These are phyloP conservation scores for Tribolium freemani DNA, from an alignment of 2,888 invertebrate species.

Conservation along the genomic window DNA sequence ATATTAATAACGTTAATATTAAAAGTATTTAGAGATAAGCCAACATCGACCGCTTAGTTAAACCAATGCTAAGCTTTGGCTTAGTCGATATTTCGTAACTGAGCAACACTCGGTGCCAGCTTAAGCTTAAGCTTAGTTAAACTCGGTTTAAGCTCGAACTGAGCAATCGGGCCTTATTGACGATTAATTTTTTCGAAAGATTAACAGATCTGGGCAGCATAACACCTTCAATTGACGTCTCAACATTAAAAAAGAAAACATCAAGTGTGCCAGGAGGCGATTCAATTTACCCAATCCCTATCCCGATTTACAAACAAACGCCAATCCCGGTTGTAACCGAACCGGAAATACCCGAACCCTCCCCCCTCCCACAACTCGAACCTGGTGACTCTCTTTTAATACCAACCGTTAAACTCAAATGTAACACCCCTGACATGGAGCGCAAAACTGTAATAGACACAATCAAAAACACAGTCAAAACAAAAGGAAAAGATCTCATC, in stretches of 20 bases:
- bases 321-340: slow-evolving; percentile 58
- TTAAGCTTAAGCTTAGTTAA: no score
- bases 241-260: slow-evolving; percentile 72
- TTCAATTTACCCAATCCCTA: slow-evolving; percentile 63
- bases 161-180: no score
- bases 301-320: slow-evolving; percentile 59
- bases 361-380: slow-evolving; percentile 71
- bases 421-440: slow-evolving; percentile 75
- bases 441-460: slow-evolving; percentile 73
- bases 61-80: no score
- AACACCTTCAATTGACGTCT: slow-evolving; percentile 67
- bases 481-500: slow-evolving; percentile 72
- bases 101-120: no score
- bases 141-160: no score
- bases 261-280: slow-evolving; percentile 72
- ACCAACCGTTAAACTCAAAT: slow-evolving; percentile 69
- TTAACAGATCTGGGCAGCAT: slow-evolving; percentile 84
- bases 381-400: slow-evolving; percentile 77
- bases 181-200: slow-evolving; percentile 43
- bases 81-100: no score
- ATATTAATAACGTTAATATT: no score
- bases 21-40: no score
- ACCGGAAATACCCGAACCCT: slow-evolving; percentile 11
- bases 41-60: no score
- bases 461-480: slow-evolving; percentile 70